Percentiles rank a stretch among this genome's conserved stretches.
phyloP scores from a whole-genome alignment of 2,113 vertebrate species.

The Syngnathus scovelli region DNA sequence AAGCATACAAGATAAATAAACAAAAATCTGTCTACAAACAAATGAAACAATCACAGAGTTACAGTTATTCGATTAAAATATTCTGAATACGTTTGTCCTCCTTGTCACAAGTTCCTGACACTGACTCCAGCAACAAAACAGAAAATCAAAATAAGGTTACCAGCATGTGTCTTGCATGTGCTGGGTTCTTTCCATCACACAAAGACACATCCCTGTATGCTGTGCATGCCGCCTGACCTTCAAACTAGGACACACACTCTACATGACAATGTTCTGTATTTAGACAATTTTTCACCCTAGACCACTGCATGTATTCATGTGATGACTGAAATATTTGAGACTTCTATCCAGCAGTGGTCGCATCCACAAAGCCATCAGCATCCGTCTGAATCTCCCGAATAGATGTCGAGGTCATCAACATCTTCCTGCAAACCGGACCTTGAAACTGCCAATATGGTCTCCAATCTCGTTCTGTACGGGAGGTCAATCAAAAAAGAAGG shows the following conservation, averaged over 20 bases:
- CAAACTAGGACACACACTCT: constrained; percentile 35
- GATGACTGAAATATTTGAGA: constrained; percentile 33
- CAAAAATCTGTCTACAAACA: neutral
- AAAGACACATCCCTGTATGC: constrained; percentile 5
- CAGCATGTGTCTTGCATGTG: constrained; percentile 23
- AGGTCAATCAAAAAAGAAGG: constrained; percentile 60
- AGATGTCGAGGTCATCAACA: constrained; percentile 32
- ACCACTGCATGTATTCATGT: constrained; percentile 18
- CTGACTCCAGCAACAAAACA: constrained; percentile 29
- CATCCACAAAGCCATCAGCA: constrained; percentile 38
- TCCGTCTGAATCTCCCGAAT: constrained; percentile 41
- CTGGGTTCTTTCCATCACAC: constrained; percentile 16
- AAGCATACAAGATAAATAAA: neutral
- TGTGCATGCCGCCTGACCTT: constrained; percentile 21
- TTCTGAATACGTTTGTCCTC: neutral
- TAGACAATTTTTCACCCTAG: constrained; percentile 18
- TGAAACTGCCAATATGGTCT: constrained; percentile 39
- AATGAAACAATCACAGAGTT: neutral
- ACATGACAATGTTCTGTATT: constrained; percentile 19
- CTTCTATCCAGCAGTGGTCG: constrained; percentile 36
- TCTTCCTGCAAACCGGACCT: constrained; percentile 44
- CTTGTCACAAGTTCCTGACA: constrained; percentile 25
- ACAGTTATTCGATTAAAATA: too few species aligned
- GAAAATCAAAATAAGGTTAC: constrained; percentile 47
- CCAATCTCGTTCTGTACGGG: constrained; percentile 25